A percentile compares a stretch with the other conserved stretches of the same genome.
phyloP scores from a whole-genome alignment of 2,797 vertebrate genomes.

The Champsocephalus esox region DNA sequence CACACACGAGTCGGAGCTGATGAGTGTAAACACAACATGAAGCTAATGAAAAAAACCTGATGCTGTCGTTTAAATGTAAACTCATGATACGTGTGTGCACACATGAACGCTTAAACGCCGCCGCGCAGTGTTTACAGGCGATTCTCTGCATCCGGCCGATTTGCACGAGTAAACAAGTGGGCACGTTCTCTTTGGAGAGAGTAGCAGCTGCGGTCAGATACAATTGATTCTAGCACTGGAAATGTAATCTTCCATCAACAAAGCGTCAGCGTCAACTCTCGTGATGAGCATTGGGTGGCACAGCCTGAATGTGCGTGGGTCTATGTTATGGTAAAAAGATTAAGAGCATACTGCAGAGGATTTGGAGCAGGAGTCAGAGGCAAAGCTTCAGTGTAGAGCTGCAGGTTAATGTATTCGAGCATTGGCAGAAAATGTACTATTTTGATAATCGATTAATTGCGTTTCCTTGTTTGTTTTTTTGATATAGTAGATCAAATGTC shows the following conservation, averaged over 20 bases:
- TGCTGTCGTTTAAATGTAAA: slow-evolving; percentile 47
- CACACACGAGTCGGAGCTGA: slow-evolving; percentile 29
- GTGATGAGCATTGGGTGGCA: background rate
- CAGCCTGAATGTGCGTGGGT: background rate
- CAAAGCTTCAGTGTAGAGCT: background rate
- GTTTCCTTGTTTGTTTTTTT: too few relatives aligned
- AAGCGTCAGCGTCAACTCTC: background rate
- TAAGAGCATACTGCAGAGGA: background rate
- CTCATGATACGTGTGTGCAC: slow-evolving; percentile 37
- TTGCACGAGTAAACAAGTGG: slow-evolving; percentile 24
- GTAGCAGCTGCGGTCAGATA: slow-evolving; percentile 6
- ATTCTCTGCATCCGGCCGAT: slow-evolving; percentile 12
- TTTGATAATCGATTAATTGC: too few relatives aligned
- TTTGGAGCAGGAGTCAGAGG: too few relatives aligned
- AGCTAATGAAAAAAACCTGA: slow-evolving; percentile 61
- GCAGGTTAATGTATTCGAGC: background rate
- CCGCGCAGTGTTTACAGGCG: background rate
- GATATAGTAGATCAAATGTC: too few relatives aligned
- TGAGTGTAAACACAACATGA: slow-evolving; percentile 63
- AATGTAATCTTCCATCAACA: background rate
- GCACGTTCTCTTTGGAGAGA: background rate
- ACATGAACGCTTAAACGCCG: slow-evolving; percentile 21
- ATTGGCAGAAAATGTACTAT: too few relatives aligned
- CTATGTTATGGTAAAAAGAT: background rate
- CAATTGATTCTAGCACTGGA: background rate